Conservation (phyloP, 2,888 invertebrate species). For the Sphaeridia pumilis region DNA sequence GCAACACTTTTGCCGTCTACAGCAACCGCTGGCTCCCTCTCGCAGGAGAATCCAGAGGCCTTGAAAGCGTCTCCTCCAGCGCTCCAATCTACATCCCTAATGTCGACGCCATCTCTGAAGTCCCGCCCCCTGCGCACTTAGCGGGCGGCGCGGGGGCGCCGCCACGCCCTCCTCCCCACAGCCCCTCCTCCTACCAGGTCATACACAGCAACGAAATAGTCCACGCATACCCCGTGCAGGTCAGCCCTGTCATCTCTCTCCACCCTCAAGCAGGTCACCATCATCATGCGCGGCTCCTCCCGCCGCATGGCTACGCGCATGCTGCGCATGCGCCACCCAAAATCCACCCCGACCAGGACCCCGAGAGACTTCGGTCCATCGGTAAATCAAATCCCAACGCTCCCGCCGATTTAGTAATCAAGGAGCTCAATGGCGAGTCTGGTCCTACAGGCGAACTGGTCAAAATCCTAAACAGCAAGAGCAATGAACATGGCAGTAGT, state of each 20-base stretch:
- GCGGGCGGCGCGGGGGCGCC: not conserved
- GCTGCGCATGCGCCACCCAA: not conserved
- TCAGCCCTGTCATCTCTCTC: slow-evolving; percentile 1
- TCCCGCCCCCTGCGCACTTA: not conserved
- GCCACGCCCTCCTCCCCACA: not conserved
- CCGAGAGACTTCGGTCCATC: not conserved
- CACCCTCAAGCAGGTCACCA: not conserved
- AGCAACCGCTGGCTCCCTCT: not conserved
- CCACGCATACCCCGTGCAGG: not conserved
- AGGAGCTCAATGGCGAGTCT: not conserved
- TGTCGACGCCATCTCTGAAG: not conserved
- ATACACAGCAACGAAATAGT: not conserved
- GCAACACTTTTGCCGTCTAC: not conserved
- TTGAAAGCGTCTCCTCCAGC: not conserved
- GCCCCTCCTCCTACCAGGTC: too few species aligned
- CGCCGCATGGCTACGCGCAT: not conserved
- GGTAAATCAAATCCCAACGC: not conserved
- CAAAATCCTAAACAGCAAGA: not conserved
- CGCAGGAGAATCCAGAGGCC: not conserved
- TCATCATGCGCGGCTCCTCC: not conserved
- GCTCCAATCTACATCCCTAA: not conserved
- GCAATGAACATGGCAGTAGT: not conserved
- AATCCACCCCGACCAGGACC: not conserved
- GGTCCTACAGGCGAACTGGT: not conserved
- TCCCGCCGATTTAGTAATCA: not conserved